phyloP scores from a whole-genome alignment of 2,797 vertebrate genomes.

The Eidolon dupreanum region DNA sequence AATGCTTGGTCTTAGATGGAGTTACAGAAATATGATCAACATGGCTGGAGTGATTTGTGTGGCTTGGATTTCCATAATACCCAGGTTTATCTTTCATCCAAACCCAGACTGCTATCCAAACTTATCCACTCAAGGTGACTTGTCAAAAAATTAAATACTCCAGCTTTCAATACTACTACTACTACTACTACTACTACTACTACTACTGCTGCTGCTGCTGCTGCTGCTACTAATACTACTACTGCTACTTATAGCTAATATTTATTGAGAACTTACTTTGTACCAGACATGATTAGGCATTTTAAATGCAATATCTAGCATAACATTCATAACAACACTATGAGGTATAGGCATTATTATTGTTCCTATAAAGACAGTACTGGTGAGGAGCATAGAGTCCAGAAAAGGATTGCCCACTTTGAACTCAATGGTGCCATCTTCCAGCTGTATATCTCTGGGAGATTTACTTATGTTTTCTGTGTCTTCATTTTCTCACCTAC shows the following conservation, averaged over 20 bases:
- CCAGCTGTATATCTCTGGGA: not conserved
- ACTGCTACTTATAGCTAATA: not conserved
- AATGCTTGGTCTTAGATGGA: not conserved
- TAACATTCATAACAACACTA: not conserved
- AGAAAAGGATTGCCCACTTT: not conserved
- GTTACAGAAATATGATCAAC: not conserved
- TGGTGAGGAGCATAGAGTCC: not conserved
- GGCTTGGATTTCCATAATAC: not conserved
- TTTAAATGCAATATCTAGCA: not conserved
- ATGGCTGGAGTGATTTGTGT: not conserved
- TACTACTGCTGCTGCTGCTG: not conserved
- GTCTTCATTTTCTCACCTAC: constrained; percentile 12
- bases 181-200: not conserved
- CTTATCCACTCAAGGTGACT: not conserved
- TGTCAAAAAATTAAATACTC: not conserved
- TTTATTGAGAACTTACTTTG: not conserved
- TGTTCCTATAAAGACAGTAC: not conserved
- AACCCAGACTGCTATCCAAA: not conserved
- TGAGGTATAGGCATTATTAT: not conserved
- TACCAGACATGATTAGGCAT: not conserved
- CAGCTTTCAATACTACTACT: not conserved
- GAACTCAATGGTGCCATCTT: not conserved
- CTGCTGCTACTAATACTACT: not conserved
- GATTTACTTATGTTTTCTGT: not conserved
- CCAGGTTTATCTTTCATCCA: not conserved